These are phyloP conservation scores for Hipparchia semele DNA, from an alignment of 2,888 invertebrate genomes.

Conservation along the genomic window DNA sequence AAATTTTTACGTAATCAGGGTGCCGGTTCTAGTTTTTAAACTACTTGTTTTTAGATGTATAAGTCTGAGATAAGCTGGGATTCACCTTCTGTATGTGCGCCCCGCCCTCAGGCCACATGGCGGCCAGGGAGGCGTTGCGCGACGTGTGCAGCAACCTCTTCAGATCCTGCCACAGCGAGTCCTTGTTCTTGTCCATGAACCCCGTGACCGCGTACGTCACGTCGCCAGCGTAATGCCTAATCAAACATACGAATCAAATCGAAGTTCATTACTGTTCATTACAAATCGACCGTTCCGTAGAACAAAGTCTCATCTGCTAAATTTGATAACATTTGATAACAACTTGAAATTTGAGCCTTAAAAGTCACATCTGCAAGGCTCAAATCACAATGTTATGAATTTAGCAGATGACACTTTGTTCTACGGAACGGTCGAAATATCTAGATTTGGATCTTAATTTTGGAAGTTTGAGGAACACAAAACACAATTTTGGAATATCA, in stretches of 20 bases:
- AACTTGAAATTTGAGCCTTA: too few species aligned
- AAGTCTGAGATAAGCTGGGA: too few species aligned
- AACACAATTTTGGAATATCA: neutral
- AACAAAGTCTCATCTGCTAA: too few species aligned
- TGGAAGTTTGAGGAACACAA: neutral
- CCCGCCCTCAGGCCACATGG: slow-evolving; percentile 99
- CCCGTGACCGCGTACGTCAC: slow-evolving; percentile 95
- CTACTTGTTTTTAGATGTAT: too few species aligned
- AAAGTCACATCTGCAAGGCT: too few species aligned
- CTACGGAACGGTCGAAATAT: too few species aligned
- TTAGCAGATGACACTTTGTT: too few species aligned
- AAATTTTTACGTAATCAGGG: too few species aligned
- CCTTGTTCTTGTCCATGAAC: slow-evolving; percentile 99
- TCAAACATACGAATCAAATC: slow-evolving; percentile 22
- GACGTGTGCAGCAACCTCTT: slow-evolving; percentile 96
- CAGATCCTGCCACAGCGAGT: slow-evolving; percentile 98
- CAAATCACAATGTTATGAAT: too few species aligned
- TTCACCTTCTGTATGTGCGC: slow-evolving; percentile 90
- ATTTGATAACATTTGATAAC: too few species aligned
- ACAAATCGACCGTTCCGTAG: too few species aligned
- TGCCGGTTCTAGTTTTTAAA: too few species aligned
- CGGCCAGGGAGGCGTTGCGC: slow-evolving; percentile 87
- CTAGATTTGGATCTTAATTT: neutral
- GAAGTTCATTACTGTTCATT: neutral
- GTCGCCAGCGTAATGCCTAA: slow-evolving; percentile 97